Evolutionary conservation across 2,797 vertebrate genomes (phyloP), one percentile per base, ranked within the genome.

Genomic region (Buphagus erythrorhynchus): DNA sequence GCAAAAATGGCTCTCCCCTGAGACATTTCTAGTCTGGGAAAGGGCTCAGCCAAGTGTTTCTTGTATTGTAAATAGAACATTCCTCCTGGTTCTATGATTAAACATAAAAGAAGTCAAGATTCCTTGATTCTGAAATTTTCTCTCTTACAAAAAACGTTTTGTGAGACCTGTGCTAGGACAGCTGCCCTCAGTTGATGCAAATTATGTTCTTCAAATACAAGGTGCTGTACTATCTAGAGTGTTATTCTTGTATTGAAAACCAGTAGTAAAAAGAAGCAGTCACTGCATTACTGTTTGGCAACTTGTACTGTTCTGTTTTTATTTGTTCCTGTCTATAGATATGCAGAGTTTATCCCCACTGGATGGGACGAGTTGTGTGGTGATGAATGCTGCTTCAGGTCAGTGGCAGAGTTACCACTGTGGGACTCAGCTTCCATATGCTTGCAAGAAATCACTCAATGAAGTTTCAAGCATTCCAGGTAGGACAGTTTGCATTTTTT

Each of bases 391-490:
- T 9, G 76, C 96, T 6, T 96, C 97, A 3, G 97, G 97, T 55
- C 97, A 96, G 61, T 99, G 98, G 96, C 97, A 98, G 55, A 97
- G 97, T 36, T 97, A 97, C 80, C 96, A 97, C 0, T 99, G 99
- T 90, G 98, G 98, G 82, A 96, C 95, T 31, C 93, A 67, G 13
- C 97, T 99, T 94, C 99, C 99, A 1, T 99, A 99, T 80, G 55
- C 99, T 96, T 99, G 99, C 97, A 98, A 99, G 97, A 99, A 99
- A 94, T 96, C 90, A 4, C 20, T 98, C 36, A 98, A 95, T 24
- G 65, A 92, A 45, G 85, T 80, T 29, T 36, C 77, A 6, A 87
- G 94, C 13, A 33, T 95, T 45, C 68, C 98, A 96, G 99, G 99
- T 99, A 97, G 62, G 90, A 83, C 68, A 51, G 9, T 38, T 73